Conservation (phyloP, 1,140 invertebrate species). For the Brachionus sp. region DNA sequence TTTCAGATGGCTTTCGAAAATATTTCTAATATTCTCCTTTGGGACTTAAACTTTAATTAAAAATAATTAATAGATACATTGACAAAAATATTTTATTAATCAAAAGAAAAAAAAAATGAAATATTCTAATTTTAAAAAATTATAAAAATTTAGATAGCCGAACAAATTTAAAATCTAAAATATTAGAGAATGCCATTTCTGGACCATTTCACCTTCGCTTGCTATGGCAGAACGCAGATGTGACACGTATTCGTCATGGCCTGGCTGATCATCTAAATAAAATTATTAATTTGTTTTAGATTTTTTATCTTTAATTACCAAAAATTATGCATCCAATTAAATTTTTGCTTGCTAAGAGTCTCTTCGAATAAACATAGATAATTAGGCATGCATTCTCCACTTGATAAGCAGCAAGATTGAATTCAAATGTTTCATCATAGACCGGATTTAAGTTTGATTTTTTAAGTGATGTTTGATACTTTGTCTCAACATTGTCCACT, state of each 20-base stretch:
- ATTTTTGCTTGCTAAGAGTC: conserved; percentile 1
- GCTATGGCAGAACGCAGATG: conserved; percentile 30
- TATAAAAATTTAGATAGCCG: background rate
- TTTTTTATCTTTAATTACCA: background rate
- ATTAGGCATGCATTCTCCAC: conserved; percentile 36
- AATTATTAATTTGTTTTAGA: background rate
- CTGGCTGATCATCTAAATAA: conserved; percentile 34
- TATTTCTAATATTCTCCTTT: too few species aligned
- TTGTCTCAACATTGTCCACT: conserved; percentile 40
- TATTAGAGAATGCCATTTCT: conserved; percentile 37
- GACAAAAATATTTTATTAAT: too few species aligned
- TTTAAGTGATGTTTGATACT: conserved; percentile 26
- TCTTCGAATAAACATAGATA: conserved; percentile 32
- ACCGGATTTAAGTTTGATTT: background rate
- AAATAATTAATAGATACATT: too few species aligned
- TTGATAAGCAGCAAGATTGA: conserved; percentile 39
- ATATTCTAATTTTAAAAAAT: too few species aligned
- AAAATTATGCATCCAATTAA: conserved; percentile 33
- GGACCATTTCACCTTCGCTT: conserved; percentile 32
- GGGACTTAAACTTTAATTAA: too few species aligned
- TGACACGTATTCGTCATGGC: conserved; percentile 23
- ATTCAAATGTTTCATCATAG: conserved; percentile 33
- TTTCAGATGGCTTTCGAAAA: too few species aligned
- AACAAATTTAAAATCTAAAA: background rate
- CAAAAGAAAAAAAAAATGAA: too few species aligned